phyloP scores from a whole-genome alignment of 2,888 invertebrate genomes.

The Chrysomela aeneicollis region DNA sequence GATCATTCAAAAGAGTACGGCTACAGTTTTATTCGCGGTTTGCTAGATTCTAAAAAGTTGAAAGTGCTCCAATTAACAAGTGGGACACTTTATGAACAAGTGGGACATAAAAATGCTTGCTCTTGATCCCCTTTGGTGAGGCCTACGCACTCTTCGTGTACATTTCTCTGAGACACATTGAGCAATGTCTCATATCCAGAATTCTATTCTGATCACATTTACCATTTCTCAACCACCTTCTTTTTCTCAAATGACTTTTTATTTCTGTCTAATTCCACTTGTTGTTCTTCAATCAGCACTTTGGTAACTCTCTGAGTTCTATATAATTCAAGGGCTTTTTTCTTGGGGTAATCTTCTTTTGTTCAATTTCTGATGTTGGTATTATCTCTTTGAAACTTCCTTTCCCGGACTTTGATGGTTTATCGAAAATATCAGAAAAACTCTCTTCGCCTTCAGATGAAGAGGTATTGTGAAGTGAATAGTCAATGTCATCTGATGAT shows the following conservation, averaged over 20 bases:
- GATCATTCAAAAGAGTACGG: too few species aligned
- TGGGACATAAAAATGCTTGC: constrained; percentile 10
- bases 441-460: too few species aligned
- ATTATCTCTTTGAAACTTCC: constrained; percentile 1
- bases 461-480: background rate
- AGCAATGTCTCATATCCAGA: constrained; percentile 5
- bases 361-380: background rate
- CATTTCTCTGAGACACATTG: constrained; percentile 15
- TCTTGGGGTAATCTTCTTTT: constrained; percentile 4
- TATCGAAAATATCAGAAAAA: background rate
- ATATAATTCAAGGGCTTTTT: constrained; percentile 11
- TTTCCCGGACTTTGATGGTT: too few species aligned
- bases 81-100: constrained; percentile 7
- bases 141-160: constrained; percentile 14
- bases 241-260: too few species aligned
- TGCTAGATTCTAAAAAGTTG: too few species aligned
- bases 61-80: too few species aligned
- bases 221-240: constrained; percentile 9
- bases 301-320: constrained; percentile 13
- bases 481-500: too few species aligned
- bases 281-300: too few species aligned
- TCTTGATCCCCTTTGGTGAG: background rate
- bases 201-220: background rate
- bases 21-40: too few species aligned
- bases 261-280: background rate